Conservation (phyloP, 2,888 invertebrate genomes). For the Lasioglossum pauxillum region DNA sequence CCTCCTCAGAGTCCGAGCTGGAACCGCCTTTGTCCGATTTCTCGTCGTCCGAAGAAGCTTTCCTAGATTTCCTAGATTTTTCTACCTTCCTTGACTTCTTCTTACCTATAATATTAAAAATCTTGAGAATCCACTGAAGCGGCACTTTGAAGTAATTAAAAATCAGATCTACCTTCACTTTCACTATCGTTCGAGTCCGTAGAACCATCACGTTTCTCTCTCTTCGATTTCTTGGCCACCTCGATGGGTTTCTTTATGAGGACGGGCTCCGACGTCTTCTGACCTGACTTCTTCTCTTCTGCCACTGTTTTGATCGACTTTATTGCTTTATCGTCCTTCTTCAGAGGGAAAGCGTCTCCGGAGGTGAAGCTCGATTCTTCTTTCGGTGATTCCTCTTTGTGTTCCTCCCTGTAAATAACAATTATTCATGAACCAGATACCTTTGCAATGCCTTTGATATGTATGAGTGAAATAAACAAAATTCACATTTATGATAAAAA, state of each 20-base stretch:
- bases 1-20: constrained; percentile 87
- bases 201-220: constrained; percentile 80
- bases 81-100: constrained; percentile 80
- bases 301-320: constrained; percentile 72
- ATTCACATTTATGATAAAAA: too few species aligned
- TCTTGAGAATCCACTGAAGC: background rate
- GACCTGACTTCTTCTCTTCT: constrained; percentile 79
- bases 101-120: constrained; percentile 68
- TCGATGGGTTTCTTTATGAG: constrained; percentile 77
- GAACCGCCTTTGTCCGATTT: constrained; percentile 85
- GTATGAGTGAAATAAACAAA: background rate
- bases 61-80: constrained; percentile 79
- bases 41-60: constrained; percentile 84
- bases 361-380: constrained; percentile 73
- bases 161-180: constrained; percentile 64
- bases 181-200: constrained; percentile 82
- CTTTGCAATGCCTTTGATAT: background rate
- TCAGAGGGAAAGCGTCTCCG: constrained; percentile 79
- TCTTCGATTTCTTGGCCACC: constrained; percentile 73
- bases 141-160: background rate
- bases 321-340: constrained; percentile 79
- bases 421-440: background rate
- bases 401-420: constrained; percentile 74
- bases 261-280: constrained; percentile 74
- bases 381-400: constrained; percentile 80